phyloP scores from a whole-genome alignment of 2,113 vertebrate species.

The Columba janthina region DNA sequence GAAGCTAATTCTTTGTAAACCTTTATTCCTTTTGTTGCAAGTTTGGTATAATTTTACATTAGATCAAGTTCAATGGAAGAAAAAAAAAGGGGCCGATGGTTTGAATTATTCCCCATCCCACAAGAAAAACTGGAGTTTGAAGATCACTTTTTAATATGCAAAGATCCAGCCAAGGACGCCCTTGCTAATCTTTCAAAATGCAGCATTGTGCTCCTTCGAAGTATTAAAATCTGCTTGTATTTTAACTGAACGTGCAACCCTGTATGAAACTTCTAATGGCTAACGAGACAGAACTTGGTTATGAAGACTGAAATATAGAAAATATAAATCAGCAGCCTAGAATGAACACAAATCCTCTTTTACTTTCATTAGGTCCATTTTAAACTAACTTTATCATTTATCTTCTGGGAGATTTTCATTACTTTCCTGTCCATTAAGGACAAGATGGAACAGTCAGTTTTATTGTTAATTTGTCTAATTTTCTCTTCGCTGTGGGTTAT shows the following conservation, averaged over 20 bases:
- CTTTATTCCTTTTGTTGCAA: constrained; percentile 19
- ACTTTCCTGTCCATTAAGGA: constrained; percentile 24
- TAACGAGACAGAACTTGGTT: constrained; percentile 29
- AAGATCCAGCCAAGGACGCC: constrained; percentile 31
- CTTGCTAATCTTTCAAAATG: constrained; percentile 48
- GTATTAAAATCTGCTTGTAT: constrained; percentile 19
- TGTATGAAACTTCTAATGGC: constrained; percentile 9
- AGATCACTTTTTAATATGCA: constrained; percentile 52
- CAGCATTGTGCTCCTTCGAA: constrained; percentile 39
- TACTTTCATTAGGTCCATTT: constrained; percentile 51
- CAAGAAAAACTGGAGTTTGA: constrained; percentile 19
- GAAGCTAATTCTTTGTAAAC: constrained; percentile 30
- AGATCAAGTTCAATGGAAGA: not conserved
- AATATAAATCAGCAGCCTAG: constrained; percentile 28
- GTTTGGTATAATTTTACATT: constrained; percentile 12
- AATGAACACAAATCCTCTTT: constrained; percentile 10
- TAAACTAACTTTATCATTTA: constrained; percentile 56
- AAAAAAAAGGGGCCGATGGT: not conserved
- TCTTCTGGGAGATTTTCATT: constrained; percentile 64
- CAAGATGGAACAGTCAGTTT: constrained; percentile 36
- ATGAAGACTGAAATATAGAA: constrained; percentile 23
- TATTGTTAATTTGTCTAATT: constrained; percentile 60
- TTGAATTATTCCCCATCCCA: constrained; percentile 4
- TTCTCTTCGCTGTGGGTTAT: constrained; percentile 30
- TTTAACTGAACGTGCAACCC: not conserved